Evolutionary conservation across 2,888 invertebrate species (phyloP).

Genomic region (Ormia ochracea): DNA sequence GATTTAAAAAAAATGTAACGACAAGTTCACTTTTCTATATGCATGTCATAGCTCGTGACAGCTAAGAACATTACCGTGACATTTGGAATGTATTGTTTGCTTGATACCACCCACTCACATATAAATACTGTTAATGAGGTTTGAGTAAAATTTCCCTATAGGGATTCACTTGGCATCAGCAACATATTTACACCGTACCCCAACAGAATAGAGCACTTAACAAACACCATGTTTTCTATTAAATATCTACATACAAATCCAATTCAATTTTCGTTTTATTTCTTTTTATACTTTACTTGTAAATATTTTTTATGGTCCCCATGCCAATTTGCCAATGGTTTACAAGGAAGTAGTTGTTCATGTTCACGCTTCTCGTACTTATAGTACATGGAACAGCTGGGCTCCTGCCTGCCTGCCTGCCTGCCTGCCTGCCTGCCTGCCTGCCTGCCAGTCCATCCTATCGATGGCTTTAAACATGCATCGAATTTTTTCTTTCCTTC

Average conservation of each 20-base stretch:
- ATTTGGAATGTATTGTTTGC: background rate
- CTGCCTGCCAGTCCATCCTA: no score
- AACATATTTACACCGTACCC: background rate
- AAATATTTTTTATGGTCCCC: background rate
- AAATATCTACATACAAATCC: background rate
- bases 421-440: no score
- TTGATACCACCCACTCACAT: background rate
- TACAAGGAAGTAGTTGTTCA: constrained; percentile 29
- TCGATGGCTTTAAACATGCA: constrained; percentile 29
- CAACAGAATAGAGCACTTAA: background rate
- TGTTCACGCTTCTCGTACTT: constrained; percentile 20
- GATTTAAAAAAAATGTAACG: no score
- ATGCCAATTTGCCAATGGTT: background rate
- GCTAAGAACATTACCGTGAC: background rate
- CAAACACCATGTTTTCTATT: background rate
- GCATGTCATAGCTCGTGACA: background rate
- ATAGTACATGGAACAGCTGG: constrained; percentile 43
- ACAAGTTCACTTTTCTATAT: no score
- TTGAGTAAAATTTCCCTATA: background rate
- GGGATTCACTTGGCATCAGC: background rate
- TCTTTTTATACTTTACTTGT: background rate
- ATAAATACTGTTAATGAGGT: constrained; percentile 3
- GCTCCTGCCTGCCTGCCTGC: no score
- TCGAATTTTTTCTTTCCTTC: constrained; percentile 8
- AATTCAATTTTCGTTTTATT: background rate